phyloP scores from a whole-genome alignment of 1,140 invertebrate species.

The Eubasilissa regina region DNA sequence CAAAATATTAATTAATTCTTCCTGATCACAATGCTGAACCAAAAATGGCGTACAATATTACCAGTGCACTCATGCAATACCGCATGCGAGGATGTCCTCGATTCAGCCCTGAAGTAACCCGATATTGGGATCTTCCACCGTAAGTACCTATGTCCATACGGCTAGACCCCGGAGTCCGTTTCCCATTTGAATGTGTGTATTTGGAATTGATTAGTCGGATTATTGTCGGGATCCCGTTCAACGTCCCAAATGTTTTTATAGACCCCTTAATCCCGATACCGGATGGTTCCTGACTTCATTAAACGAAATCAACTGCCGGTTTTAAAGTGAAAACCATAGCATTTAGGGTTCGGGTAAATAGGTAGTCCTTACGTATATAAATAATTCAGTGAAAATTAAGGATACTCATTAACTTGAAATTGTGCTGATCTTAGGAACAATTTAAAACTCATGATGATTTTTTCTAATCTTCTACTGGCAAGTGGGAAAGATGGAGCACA shows the following conservation, averaged over 20 bases:
- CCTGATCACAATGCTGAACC: not conserved
- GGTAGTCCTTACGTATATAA: no score
- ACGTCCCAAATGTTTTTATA: conserved; percentile 24
- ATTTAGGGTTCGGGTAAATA: not conserved
- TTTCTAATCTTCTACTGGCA: not conserved
- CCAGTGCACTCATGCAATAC: not conserved
- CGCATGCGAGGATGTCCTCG: not conserved
- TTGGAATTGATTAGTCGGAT: conserved; percentile 20
- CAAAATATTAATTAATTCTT: no score
- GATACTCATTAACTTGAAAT: not conserved
- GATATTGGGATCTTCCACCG: not conserved
- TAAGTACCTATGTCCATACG: not conserved
- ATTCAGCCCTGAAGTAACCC: not conserved
- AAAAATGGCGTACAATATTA: not conserved
- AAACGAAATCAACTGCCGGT: conserved; percentile 7
- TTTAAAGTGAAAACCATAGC: not conserved
- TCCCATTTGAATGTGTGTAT: not conserved
- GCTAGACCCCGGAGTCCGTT: not conserved
- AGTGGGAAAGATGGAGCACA: not conserved
- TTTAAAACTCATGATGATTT: not conserved
- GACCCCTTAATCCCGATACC: conserved; percentile 15
- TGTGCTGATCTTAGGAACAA: not conserved
- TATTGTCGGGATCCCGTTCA: conserved; percentile 4
- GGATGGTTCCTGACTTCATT: conserved; percentile 18
- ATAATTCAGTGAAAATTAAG: not conserved